phyloP scores from a whole-genome alignment of 2,888 invertebrate genomes.

The Lacanobia oleracea region DNA sequence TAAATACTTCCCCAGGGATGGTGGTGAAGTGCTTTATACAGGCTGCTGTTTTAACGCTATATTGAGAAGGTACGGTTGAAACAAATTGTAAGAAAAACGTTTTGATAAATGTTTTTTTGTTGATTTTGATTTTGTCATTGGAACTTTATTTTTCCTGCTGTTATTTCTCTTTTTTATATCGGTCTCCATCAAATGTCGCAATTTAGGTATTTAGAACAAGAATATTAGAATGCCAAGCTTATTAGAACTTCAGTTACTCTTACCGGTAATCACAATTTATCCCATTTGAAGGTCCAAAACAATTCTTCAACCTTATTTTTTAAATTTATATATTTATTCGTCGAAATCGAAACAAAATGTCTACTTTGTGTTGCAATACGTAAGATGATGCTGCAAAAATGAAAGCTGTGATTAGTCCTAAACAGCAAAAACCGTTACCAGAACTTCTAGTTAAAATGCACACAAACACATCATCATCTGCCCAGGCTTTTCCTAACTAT shows the following conservation, averaged over 20 bases:
- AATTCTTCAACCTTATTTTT: background rate
- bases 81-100: no score
- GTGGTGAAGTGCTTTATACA: conserved; percentile 77
- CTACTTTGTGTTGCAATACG: background rate
- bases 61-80: background rate
- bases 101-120: no score
- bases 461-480: no score
- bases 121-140: no score
- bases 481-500: no score
- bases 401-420: background rate
- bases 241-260: background rate
- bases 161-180: background rate
- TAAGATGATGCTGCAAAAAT: background rate
- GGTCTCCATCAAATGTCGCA: no score
- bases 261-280: background rate
- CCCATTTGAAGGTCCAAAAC: background rate
- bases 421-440: background rate
- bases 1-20: conserved; percentile 85
- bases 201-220: background rate
- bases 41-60: conserved; percentile 66
- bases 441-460: no score
- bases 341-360: background rate
- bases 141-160: background rate
- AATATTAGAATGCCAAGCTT: background rate
- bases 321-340: background rate